Evolutionary conservation across 2,888 invertebrate species (phyloP), one percentile per base, ranked within the genome.

Genomic region (Pyrochroa serraticornis): DNA sequence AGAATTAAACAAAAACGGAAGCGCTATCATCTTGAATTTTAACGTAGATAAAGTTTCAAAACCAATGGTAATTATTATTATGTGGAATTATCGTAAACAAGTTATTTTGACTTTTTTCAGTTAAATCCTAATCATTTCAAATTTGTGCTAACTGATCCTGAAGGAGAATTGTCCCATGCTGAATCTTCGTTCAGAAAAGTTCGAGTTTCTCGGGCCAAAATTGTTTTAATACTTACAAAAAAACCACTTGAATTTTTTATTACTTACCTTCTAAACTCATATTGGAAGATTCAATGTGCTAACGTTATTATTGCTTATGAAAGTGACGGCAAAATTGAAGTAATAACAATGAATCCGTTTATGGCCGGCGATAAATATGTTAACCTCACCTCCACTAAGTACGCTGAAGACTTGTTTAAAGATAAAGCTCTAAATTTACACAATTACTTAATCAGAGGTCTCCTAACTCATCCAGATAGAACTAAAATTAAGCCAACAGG

Each of bases 71-170:
- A 55, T 31, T 32, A n/a, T n/a, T 8, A 22, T 13, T n/a, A n/a
- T n/a, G n/a, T n/a, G n/a, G n/a, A 12, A 13, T 14, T 41, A 6
- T 9, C 8, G 8, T 13, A 42, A 10, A n/a, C 10, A 39, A 39
- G 6, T 37, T 7, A 37, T 8, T 7, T 12, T 39, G 22, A 22
- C 22, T 22, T 22, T 5, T 54, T 58, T 7, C 30, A 58, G 58
- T 7, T 49, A 6, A 58, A 54, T 41, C 50, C 59, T 9, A 54
- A 49, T n/a, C 59, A 55, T 31, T 59, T 59, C 32, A 59, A 54
- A 35, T 54, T 59, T 10, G 54, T 36, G 6, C 2, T 59, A 8
- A 10, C 13, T 0, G 50, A 59, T 9, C 59, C 59, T 6, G 59
- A 54, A 22, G 46, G 39, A 6, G 54, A 59, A 13, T 7, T 58